Base-by-base conservation (phyloP, 2,888 invertebrate species). In the Volucella inflata region DNA sequence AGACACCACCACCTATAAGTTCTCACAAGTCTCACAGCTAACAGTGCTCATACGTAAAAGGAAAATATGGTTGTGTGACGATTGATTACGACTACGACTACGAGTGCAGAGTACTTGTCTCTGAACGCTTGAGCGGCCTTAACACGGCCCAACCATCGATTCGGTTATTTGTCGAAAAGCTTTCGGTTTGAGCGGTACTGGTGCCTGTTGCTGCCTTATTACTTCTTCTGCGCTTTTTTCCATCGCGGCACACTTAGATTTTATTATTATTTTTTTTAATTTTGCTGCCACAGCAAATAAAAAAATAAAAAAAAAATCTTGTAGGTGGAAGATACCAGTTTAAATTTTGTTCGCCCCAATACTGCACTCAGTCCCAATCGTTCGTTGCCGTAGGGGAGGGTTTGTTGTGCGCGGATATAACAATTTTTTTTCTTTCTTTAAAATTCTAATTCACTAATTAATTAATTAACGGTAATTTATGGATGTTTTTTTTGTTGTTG, bases 161-260 rank as follows among this genome's bases (percentile, higher is more conserved):
- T 81, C 72, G 88, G 88, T 91, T 91, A 91, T 91, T 91, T 91
- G 89, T 89, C 90, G 89, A 89, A 89, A 89, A 90, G 91, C 91
- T 91, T 90, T 91, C 88, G 89, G 88, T 89, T 88, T 89, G 91
- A 90, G 90, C 91, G 91, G 91, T 91, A 65, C 85, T 89, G 89
- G 88, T 88, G 87, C 82, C 30, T 74, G 87, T 62, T 77, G 82
- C 78, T 83, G 83, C 82, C 76, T 30, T 72, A 53, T 42, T 50
- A 72, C 81, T 80, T 80, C 78, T 79, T 55, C 70, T 76, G 60
- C 57, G 75, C 76, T 76, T 80, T 76, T 30, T 81, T 68, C 76
- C 76, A 85, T 67, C 76, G 84, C 84, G 84, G 80, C 71, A 76
- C 71, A 67, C 51, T 71, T 76, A 71, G 51, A 64, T 70, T 71